Evolutionary conservation across 2,113 vertebrate species (phyloP), one percentile per base, ranked within the genome.

Genomic region (Synodontis membranacea): DNA sequence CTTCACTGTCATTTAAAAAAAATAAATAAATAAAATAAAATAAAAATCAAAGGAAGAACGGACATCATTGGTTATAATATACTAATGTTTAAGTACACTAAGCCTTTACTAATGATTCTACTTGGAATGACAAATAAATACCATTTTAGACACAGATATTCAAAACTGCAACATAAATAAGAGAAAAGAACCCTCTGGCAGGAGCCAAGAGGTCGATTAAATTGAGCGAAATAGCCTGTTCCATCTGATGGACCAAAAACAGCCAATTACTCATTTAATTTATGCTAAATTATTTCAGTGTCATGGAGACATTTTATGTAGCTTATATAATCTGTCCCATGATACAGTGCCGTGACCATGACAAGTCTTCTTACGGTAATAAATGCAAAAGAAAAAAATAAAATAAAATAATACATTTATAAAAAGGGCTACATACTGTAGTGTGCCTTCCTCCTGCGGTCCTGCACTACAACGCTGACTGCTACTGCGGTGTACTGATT

Each of bases 271-370:
- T 39, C 21, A 54, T 66, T 70, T 87, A 75, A 78, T 50, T 34
- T 80, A 87, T 85, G 86, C 52, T 83, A 79, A 56, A 37, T 64
- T 80, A 72, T 83, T 90, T 90, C 86, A 88, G 88, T 87, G 88
- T 89, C 78, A 89, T 85, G 62, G 70, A 81, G 85, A 87, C 74
- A 58, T 58, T 54, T 80, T 37, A 42, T 39, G 31, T 87, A 85
- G 87, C 79, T 88, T 85, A 88, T 75, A 42, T 39, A 58, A 72
- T 80, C 17, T 66, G 64, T 1, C 7, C 44, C 75, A 86, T 46
- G 8, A 68, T 76, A 81, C 50, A 86, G 46, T 54, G 17, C 48
- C 6, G 17, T 68, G 60, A 76, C 54, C 39, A 44, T 62, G 23
- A 48, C 72, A 46, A 68, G 37, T 5, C 21, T 23, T 68, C n/a